Base-by-base conservation (phyloP, 1,140 invertebrate species). In the Halesus radiatus region DNA sequence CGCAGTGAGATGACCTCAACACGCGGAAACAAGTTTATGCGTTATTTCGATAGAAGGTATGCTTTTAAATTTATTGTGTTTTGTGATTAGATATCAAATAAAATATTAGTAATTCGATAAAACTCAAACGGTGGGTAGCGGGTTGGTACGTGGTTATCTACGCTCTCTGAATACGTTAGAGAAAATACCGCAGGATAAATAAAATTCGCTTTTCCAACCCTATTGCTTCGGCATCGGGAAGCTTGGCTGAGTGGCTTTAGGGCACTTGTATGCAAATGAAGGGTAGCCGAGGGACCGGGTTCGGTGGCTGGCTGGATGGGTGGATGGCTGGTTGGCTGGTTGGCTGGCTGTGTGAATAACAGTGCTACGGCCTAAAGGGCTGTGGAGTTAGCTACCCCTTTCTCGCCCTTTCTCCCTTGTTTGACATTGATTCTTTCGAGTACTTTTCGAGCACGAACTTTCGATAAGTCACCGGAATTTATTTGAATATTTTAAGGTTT, bases 211-310 rank as follows among this genome's bases (percentile, higher is more conserved):
- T 45, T 45, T 45, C 50, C 68, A 53, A 26, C 68, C 68, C 45
- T 52, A 53, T 53, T 53, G 18, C 45, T 22, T 72, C 13, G 10
- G 32, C 20, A 23, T 18, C 37, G 68, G 45, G 29, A 10, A 53
- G 45, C 62, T 23, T 26, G 26, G 15, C 52, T 72, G 58, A 74
- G 80, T 60, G 60, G 60, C 70, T 73, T 80, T 76, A 64, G 79
- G 53, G 79, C 50, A 54, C 79, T 75, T 72, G 68, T 82, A 82
- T 82, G 81, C 78, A 82, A 82, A 82, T 82, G 45, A 80, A 82
- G 78, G 81, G 81, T 73, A 56, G 64, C 70, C 53, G 16, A 37
- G 81, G 78, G 64, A 82, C 78, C 73, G 70, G 81, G 77, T 73
- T 66, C n/a, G 58, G 26, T 54, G 54, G 37, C 37, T 45, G 37